Evolutionary conservation across 2,113 vertebrate genomes (phyloP), one percentile per base, ranked within the genome.

Genomic region (Myiagra hebetior): DNA sequence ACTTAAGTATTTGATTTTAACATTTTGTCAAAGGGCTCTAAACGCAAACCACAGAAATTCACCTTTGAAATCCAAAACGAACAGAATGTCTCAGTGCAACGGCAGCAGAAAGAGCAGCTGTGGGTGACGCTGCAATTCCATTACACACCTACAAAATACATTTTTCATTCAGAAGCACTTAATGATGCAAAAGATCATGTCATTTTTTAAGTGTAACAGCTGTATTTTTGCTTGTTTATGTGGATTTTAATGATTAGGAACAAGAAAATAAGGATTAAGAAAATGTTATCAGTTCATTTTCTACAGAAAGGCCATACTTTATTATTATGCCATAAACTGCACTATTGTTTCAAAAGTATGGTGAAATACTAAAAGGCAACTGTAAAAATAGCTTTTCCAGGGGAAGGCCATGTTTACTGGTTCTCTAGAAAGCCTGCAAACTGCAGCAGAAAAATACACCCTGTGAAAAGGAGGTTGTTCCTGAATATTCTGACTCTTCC

Each of bases 121-220:
- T 85, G 30, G 85, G 83, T 26, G 98, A 98, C 70, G 94, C 57
- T 23, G 96, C 96, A 67, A 99, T 82, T 64, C 99, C 98, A 41
- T 93, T 99, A 96, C 97, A 94, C 72, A 98, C 96, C 99, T 99
- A 94, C 44, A 87, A 90, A 94, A 96, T 3, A 87, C 2, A 44
- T 69, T 85, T 82, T 70, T 86, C 35, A 90, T 70, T 80, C 27
- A 84, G 50, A 87, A 91, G 14, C n/a, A 55, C 53, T 72, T 72
- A 57, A 35, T 44, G 33, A 55, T 73, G 26, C 31, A 76, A 15
- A 64, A 84, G 41, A 90, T 41, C 2, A 37, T 8, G 12, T 12
- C 1, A 64, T 44, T 91, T 83, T 41, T 41, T 5, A 63, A 74
- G 63, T 74, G 39, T 35, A 88, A 60, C 39, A 91, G 65, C 8